phyloP scores from a whole-genome alignment of 2,888 invertebrate genomes.

The Conomelus anceps region DNA sequence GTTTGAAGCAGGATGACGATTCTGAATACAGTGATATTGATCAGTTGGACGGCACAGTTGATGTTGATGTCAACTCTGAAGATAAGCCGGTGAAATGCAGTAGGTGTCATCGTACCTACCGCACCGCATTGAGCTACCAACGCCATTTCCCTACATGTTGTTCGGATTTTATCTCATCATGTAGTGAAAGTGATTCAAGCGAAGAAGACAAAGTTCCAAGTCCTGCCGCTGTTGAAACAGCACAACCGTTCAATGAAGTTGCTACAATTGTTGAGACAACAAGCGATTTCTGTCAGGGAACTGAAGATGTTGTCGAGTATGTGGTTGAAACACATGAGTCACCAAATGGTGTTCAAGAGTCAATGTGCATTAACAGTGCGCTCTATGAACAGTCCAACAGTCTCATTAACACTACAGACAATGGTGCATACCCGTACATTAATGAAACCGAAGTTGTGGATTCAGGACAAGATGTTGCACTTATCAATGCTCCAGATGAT shows the following conservation, averaged over 20 bases:
- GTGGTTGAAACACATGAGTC: not conserved
- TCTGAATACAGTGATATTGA: not conserved
- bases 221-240: not conserved
- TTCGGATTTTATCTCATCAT: constrained; percentile 59
- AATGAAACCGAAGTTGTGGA: not conserved
- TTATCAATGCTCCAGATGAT: not conserved
- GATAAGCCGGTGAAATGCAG: constrained; percentile 78
- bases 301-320: constrained; percentile 6
- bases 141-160: constrained; percentile 65
- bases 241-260: not conserved
- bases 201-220: constrained; percentile 33
- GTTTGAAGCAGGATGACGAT: constrained; percentile 29
- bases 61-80: constrained; percentile 35
- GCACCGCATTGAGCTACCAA: constrained; percentile 74
- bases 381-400: not conserved
- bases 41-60: not conserved
- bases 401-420: not conserved
- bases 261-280: not conserved
- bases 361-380: not conserved
- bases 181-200: constrained; percentile 74
- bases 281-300: not conserved
- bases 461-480: not conserved
- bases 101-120: constrained; percentile 78
- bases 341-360: not conserved
- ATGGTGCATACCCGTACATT: not conserved